These are phyloP conservation scores for Hexactinellida sp. DNA, from an alignment of 37 sponge, comb jelly and placozoan species.

Conservation along the genomic window DNA sequence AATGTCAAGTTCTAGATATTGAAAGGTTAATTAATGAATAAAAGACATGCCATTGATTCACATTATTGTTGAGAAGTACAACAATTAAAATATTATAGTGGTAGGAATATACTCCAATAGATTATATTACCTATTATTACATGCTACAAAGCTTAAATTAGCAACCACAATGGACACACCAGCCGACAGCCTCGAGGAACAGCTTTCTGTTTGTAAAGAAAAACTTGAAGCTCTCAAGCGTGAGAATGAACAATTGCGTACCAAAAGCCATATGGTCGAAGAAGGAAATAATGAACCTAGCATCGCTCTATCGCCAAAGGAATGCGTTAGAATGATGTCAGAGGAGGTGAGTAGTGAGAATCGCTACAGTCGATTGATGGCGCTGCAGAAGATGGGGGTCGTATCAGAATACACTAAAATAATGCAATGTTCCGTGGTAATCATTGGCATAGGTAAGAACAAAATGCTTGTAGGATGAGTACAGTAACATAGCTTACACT, in stretches of 20 bases:
- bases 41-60: no score
- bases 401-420: conserved; percentile 70
- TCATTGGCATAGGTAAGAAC: not conserved
- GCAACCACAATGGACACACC: not conserved
- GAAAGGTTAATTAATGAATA: no score
- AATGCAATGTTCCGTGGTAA: not conserved
- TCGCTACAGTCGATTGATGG: conserved; percentile 79
- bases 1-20: no score
- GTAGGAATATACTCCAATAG: no score
- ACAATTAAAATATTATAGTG: no score
- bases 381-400: conserved; percentile 92
- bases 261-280: not conserved
- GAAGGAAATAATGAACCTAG: not conserved
- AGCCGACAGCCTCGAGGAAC: not conserved
- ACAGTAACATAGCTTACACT: no score
- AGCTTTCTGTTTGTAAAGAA: not conserved
- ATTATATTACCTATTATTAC: no score
- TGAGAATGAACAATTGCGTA: not conserved
- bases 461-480: no score
- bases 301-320: not conserved
- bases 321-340: not conserved
- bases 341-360: not conserved
- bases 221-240: not conserved
- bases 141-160: not conserved
- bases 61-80: no score